phyloP scores from a whole-genome alignment of 2,797 vertebrate genomes.

The Chloroceryle amazona region DNA sequence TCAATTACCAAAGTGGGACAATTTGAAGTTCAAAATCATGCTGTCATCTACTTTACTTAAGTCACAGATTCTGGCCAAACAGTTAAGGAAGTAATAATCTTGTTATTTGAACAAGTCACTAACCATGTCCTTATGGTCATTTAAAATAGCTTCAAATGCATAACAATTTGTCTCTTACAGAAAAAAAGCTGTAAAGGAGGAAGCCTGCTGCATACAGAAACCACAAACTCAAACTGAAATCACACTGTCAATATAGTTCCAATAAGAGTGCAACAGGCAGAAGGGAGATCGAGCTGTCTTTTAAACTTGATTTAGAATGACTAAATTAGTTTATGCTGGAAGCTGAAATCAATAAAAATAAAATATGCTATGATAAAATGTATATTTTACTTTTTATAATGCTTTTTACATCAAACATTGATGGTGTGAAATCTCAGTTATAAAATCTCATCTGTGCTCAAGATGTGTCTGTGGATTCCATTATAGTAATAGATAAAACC shows the following conservation, averaged over 20 bases:
- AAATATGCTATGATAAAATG: neutral
- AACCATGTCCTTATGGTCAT: neutral
- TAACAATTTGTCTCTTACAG: neutral
- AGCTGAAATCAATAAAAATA: slow-evolving; percentile 4
- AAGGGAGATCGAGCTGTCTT: neutral
- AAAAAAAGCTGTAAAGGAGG: neutral
- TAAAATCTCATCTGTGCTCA: neutral
- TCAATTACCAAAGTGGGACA: neutral
- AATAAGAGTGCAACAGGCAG: neutral
- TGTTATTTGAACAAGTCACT: neutral
- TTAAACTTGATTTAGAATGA: neutral
- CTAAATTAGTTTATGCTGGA: neutral
- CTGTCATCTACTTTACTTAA: neutral
- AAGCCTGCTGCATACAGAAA: neutral
- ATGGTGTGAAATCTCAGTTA: neutral
- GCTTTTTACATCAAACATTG: neutral
- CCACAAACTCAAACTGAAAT: neutral
- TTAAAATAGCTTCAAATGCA: neutral
- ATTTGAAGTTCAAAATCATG: neutral
- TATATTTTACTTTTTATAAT: neutral
- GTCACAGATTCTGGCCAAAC: neutral
- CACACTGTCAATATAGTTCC: neutral
- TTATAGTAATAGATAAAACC: neutral
- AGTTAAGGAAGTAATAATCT: neutral
- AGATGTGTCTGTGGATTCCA: neutral